phyloP scores from a whole-genome alignment of 2,113 vertebrate species.

The Tragelaphus strepsiceros region DNA sequence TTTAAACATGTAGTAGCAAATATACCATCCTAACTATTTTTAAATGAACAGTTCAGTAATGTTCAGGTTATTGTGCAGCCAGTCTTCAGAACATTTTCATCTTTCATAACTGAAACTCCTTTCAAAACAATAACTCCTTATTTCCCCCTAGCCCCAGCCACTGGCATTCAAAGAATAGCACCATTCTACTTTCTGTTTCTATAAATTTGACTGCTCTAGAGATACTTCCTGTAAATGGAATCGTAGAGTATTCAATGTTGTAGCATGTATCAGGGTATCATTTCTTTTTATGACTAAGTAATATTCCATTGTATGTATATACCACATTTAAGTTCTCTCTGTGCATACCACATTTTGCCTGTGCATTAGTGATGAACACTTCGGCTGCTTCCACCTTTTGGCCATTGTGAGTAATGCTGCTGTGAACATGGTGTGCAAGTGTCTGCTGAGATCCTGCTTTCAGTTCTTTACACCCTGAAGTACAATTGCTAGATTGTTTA shows the following conservation, averaged over 20 bases:
- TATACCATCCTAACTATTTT: neutral
- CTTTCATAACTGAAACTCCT: conserved; percentile 7
- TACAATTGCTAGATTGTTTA: neutral
- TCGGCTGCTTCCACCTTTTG: neutral
- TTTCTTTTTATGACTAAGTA: neutral
- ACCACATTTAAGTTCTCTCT: neutral
- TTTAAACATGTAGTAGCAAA: neutral
- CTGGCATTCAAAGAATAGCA: neutral
- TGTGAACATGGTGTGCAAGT: neutral
- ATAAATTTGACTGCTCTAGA: neutral
- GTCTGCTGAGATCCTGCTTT: neutral
- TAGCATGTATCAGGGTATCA: neutral
- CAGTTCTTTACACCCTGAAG: neutral
- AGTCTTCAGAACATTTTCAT: neutral
- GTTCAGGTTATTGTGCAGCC: neutral
- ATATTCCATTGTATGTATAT: neutral
- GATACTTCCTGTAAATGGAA: neutral
- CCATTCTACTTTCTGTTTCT: neutral
- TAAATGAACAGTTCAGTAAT: neutral
- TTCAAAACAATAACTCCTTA: neutral
- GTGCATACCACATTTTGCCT: neutral
- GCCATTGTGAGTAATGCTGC: neutral
- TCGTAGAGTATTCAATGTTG: neutral
- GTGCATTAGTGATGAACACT: neutral
- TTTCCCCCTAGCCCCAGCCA: neutral